Conservation (phyloP, 2,888 invertebrate species). For the Charanyca ferruginea region DNA sequence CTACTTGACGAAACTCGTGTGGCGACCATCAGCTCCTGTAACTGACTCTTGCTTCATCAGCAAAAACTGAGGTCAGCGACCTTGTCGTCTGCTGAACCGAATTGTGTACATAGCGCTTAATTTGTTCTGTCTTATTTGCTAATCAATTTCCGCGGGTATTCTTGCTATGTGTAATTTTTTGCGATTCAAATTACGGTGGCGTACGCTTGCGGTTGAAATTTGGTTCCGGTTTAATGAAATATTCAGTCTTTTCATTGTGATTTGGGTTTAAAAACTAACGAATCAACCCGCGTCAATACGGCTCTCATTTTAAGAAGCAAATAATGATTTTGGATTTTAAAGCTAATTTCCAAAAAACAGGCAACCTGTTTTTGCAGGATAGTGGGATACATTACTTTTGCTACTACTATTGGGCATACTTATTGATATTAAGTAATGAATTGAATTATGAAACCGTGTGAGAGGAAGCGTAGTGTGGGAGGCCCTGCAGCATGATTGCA, state of each 20-base stretch:
- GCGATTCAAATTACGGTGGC: slow-evolving; percentile 17
- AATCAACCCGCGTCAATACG: no score
- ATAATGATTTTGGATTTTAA: no score
- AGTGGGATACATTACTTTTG: no score
- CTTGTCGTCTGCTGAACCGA: slow-evolving; percentile 58
- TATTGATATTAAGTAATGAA: no score
- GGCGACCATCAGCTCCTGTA: slow-evolving; percentile 60
- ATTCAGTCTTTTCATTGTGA: not conserved
- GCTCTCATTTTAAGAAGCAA: no score
- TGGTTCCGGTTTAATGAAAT: not conserved
- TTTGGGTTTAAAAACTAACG: no score
- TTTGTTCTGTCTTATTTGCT: slow-evolving; percentile 21
- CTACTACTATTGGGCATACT: no score
- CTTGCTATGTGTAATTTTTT: slow-evolving; percentile 33
- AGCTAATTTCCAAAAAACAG: no score
- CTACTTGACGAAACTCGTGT: slow-evolving; percentile 71
- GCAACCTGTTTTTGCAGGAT: no score
- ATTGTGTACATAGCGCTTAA: slow-evolving; percentile 51
- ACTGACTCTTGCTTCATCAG: slow-evolving; percentile 49
- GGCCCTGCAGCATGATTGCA: no score
- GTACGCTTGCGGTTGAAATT: not conserved
- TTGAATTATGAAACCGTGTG: no score
- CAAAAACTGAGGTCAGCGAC: slow-evolving; percentile 64
- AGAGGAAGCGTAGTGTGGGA: no score
- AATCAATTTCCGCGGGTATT: slow-evolving; percentile 34